Base-by-base conservation (phyloP, 1,140 invertebrate species). In the Carposina sasakii region DNA sequence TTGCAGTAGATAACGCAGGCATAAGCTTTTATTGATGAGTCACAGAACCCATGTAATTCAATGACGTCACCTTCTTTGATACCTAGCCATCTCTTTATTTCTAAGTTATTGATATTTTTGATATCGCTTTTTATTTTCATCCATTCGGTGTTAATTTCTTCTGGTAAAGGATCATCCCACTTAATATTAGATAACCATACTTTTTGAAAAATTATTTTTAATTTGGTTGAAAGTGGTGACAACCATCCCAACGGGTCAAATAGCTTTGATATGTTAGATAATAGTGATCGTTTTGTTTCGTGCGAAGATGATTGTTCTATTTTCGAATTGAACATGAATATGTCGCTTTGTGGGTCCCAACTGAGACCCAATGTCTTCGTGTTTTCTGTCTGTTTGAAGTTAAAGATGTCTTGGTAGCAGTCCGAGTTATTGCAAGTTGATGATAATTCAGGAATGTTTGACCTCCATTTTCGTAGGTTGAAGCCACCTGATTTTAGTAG, bases 161-260 rank as follows among this genome's bases (percentile, higher is more conserved):
- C 10, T 8, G 62, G 57, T 36, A 83, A 16, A 1, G 39, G 8
- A n/a, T 76, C 69, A 49, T 85, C 76, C 75, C 76, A 83, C 28
- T 43, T 40, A 0, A 61, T 10, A 13, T 68, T 53, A 10, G 42
- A 2, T 40, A 10, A 13, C 65, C 71, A 70, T 8, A 79, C 20
- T 20, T 60, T 42, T 57, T 83, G 71, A 13, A 81, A 60, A 1
- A 82, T 36, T 15, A 74, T 55, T 47, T 81, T 81, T 10, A 57
- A 57, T 9, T 31, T 46, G 8, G 79, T 56, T 1, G 65, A 61
- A 3, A 65, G 42, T 5, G 76, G 78, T 0, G 24, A 5, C 5
- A 26, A 12, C 24, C 24, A 26, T 5, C 24, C 24, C 10, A 33
- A 15, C 10, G 31, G 31, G 31, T 33, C 31, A 15, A 33, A 33